Base-by-base conservation (phyloP, 2,888 invertebrate species). In the Dorcus parallelipipedus region DNA sequence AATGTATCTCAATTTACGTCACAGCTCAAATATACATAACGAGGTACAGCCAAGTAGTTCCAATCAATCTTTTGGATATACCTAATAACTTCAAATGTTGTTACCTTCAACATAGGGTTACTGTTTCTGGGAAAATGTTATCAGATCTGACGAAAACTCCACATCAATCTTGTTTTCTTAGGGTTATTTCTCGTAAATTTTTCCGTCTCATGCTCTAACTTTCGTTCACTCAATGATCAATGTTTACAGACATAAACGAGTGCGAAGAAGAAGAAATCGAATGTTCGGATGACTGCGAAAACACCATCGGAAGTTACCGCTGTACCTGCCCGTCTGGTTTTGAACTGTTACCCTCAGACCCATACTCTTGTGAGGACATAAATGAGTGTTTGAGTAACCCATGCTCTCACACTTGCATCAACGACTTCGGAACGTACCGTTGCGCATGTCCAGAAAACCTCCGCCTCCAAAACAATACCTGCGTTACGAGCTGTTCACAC, bases 341-440 rank as follows among this genome's bases (percentile, higher is more conserved):
- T 49, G 69, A 73, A 33, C 69, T 81, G 49, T 69, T 77, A 43
- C 64, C 58, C 26, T 62, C 67, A 1, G 71, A 77, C 58, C 62
- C 62, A 2, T 72, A 69, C 52, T 73, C 71, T 17, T 76, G 74
- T 61, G 73, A 77, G 60, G 78, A 78, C 67, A 69, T 74, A 48
- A 75, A 78, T 58, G 76, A 78, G 69, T 78, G 78, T 61, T 72
- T 72, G n/a, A 69, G 20, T 3, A 72, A 75, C 48, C 79, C 80
- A 52, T 83, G 84, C 52, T 79, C 82, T 3, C 78, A 81, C 59
- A 71, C 76, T 26, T 90, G 89, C 71, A 78, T 83, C 43, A 87
- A 88, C 69, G 81, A 81, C 0, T 71, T 78, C 8, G 88, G 88
- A 10, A 82, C 83, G 20, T 88, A 82, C 69, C 73, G 76, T 39